Conservation (phyloP, 2,113 vertebrate species). For the Crotalus tigris region DNA sequence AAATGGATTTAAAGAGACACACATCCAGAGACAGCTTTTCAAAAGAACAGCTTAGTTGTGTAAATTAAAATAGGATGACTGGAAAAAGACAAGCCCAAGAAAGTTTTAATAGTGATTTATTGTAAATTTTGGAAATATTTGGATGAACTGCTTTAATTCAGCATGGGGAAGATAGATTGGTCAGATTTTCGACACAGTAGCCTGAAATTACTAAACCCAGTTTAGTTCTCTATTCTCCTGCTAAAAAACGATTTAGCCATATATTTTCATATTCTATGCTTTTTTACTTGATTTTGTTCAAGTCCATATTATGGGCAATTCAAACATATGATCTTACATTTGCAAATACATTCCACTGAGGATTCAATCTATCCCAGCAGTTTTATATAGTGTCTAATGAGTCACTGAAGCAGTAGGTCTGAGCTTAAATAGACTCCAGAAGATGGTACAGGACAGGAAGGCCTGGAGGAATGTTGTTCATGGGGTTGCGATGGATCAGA, state of each 20-base stretch:
- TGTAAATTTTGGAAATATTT: slow-evolving; percentile 32
- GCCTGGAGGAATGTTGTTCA: too few relatives aligned
- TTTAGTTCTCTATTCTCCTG: background rate
- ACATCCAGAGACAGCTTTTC: background rate
- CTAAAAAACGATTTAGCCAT: background rate
- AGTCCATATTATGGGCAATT: background rate
- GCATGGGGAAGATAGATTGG: background rate
- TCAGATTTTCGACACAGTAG: slow-evolving; percentile 5
- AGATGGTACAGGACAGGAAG: too few relatives aligned
- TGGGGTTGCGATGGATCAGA: too few relatives aligned
- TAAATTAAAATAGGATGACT: slow-evolving; percentile 17
- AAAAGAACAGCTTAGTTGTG: background rate
- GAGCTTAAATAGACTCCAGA: too few relatives aligned
- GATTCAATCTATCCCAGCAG: background rate
- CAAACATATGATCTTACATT: background rate
- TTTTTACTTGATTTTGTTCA: background rate
- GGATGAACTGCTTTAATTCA: background rate
- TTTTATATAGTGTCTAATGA: background rate
- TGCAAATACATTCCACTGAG: background rate
- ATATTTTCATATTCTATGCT: background rate
- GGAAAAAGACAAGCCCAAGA: background rate
- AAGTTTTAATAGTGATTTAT: background rate
- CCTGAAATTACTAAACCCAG: background rate
- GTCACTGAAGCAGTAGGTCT: too few relatives aligned
- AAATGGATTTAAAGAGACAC: background rate